Conservation (phyloP, 1,140 invertebrate genomes). For the Drosophila simulans region DNA sequence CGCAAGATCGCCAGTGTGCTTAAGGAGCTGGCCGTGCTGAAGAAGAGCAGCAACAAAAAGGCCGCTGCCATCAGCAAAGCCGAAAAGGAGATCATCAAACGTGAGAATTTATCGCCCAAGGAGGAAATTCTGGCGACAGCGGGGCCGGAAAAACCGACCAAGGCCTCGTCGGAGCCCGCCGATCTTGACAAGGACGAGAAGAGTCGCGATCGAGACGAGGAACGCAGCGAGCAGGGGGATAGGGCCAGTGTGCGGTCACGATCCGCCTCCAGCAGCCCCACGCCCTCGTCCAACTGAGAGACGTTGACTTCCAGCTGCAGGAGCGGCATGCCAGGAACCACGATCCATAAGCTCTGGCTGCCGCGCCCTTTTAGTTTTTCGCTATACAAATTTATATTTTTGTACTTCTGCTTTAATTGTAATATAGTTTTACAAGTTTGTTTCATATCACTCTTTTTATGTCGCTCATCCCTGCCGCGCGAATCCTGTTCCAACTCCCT, state of each 20-base stretch:
- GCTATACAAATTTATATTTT: slow-evolving; percentile 55
- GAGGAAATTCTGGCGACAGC: slow-evolving; percentile 59
- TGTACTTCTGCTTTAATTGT: slow-evolving; percentile 67
- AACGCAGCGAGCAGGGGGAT: slow-evolving; percentile 66
- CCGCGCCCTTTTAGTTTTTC: slow-evolving; percentile 34
- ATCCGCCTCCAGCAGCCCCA: slow-evolving; percentile 68
- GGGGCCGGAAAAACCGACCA: slow-evolving; percentile 49
- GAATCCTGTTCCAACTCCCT: not conserved
- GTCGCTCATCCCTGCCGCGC: slow-evolving; percentile 33
- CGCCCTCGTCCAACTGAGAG: slow-evolving; percentile 72
- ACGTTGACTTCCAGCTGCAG: not conserved
- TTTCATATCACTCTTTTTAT: slow-evolving; percentile 56
- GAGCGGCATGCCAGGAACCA: slow-evolving; percentile 9
- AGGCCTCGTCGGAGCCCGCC: slow-evolving; percentile 33
- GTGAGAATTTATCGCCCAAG: slow-evolving; percentile 78
- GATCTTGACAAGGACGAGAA: slow-evolving; percentile 76
- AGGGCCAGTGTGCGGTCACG: slow-evolving; percentile 59
- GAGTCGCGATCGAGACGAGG: slow-evolving; percentile 70
- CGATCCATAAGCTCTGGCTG: slow-evolving; percentile 1
- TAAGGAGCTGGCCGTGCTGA: slow-evolving; percentile 93
- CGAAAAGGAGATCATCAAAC: slow-evolving; percentile 85
- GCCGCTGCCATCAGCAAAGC: slow-evolving; percentile 41
- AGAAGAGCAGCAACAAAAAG: slow-evolving; percentile 90
- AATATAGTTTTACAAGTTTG: slow-evolving; percentile 76
- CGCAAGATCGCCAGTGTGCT: slow-evolving; percentile 91